Evolutionary conservation across 2,888 invertebrate species (phyloP), one percentile per base, ranked within the genome.

Genomic region (Dasypolia templi): DNA sequence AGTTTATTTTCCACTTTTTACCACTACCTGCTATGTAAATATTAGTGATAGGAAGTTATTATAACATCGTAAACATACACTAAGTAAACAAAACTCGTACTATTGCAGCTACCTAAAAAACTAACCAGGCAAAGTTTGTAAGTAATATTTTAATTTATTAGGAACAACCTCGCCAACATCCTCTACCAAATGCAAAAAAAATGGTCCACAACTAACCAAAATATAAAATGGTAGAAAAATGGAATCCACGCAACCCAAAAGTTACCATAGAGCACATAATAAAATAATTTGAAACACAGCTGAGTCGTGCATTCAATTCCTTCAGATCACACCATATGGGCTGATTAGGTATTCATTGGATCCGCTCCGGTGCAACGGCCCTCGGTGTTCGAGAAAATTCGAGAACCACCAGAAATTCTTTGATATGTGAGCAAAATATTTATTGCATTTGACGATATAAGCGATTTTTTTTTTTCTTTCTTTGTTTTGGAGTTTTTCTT

Each of bases 261-360:
- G 61, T 65, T 56, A 55, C 51, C 35, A 70, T 56, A 67, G 44
- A 59, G 44, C 26, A 68, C 29, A 56, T n/a, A 67, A 81, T 78
- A 70, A 82, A 79, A 83, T 83, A 79, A 73, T 74, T 70, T 73
- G 44, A 66, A 70, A 70, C 56, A 49, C 69, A 84, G 72, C 71
- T 75, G 73, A 74, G 49, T 74, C 66, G 67, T 82, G 77, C 75
- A 79, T 72, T 79, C 82, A 68, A 84, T 79, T 77, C 76, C 74
- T 82, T 78, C 70, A 74, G 86, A 84, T 82, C 85, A 73, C 85
- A 84, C 79, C 72, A 72, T 75, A 58, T 74, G 64, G 63, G 32
- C 82, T 86, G 75, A 84, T 86, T 86, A 87, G 81, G 69, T 87
- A 86, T 86, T 86, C 86, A 87, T 86, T 86, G 87, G 79, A 72